A percentile compares a stretch with the other conserved stretches of the same genome.
Conservation (phyloP, 1,140 invertebrate genomes). For the Microplitis mediator region DNA sequence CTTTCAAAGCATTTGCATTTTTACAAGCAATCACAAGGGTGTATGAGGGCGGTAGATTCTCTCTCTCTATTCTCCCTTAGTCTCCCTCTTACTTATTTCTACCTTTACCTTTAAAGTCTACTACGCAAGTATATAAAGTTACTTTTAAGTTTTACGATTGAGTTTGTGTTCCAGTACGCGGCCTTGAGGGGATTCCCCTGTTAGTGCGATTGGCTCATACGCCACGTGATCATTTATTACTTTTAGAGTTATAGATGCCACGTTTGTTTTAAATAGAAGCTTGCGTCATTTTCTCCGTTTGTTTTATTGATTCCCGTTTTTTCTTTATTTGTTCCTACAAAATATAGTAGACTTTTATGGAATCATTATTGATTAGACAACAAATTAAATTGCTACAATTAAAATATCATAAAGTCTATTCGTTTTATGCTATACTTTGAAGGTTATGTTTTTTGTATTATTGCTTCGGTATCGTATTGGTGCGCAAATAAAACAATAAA, state of each 20-base stretch:
- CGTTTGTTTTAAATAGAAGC: background rate
- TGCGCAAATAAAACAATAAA: no score
- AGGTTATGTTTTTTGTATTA: no score
- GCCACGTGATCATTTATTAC: background rate
- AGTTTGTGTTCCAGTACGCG: background rate
- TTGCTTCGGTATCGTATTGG: no score
- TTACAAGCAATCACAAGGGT: slow-evolving; percentile 21
- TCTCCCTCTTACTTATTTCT: no score
- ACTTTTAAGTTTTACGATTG: slow-evolving; percentile 30
- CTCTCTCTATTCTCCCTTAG: no score
- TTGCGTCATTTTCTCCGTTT: background rate
- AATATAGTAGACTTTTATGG: no score
- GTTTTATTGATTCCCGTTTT: background rate
- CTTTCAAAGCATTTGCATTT: slow-evolving; percentile 44
- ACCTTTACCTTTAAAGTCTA: no score
- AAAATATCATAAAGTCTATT: no score
- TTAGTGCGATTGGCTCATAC: background rate
- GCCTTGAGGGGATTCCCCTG: background rate
- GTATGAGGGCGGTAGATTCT: background rate
- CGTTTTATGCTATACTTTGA: no score
- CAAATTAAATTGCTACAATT: no score
- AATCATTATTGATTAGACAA: no score
- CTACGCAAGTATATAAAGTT: slow-evolving; percentile 22
- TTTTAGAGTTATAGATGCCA: no score
- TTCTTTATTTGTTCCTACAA: background rate